Percentiles rank a stretch among this genome's conserved stretches.
phyloP scores from a whole-genome alignment of 1,140 invertebrate genomes.

The Micrasema minimum region DNA sequence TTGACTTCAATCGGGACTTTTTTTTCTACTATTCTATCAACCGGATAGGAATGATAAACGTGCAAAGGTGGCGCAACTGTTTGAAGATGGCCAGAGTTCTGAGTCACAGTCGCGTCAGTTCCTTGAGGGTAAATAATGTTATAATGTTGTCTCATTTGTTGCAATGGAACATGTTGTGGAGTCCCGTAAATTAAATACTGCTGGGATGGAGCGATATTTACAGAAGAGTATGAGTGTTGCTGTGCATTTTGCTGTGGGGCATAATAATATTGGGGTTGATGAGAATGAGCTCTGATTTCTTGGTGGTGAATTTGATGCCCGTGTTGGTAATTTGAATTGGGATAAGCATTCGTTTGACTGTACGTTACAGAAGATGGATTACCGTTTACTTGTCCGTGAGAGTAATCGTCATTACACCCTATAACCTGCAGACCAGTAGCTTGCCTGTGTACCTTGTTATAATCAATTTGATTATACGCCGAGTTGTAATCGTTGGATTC shows the following conservation, averaged over 20 bases:
- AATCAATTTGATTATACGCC: neutral
- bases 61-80: constrained; percentile 64
- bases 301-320: neutral
- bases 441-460: neutral
- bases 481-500: constrained; percentile 3
- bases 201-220: neutral
- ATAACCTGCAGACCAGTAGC: constrained; percentile 1
- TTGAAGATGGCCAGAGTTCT: constrained; percentile 49
- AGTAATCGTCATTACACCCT: constrained; percentile 20
- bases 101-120: no score
- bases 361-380: neutral
- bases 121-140: constrained; percentile 67
- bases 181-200: constrained; percentile 11
- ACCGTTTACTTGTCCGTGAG: neutral
- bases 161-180: constrained; percentile 14
- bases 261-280: constrained; percentile 19
- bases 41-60: constrained; percentile 61
- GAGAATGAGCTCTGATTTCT: neutral
- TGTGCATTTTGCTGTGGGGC: neutral
- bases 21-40: constrained; percentile 67
- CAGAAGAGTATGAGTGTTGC: neutral
- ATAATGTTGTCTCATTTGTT: constrained; percentile 65
- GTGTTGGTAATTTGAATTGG: neutral
- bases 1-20: constrained; percentile 64
- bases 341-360: neutral